phyloP scores from a whole-genome alignment of 2,113 vertebrate genomes.

The Dolichotis patagonum region DNA sequence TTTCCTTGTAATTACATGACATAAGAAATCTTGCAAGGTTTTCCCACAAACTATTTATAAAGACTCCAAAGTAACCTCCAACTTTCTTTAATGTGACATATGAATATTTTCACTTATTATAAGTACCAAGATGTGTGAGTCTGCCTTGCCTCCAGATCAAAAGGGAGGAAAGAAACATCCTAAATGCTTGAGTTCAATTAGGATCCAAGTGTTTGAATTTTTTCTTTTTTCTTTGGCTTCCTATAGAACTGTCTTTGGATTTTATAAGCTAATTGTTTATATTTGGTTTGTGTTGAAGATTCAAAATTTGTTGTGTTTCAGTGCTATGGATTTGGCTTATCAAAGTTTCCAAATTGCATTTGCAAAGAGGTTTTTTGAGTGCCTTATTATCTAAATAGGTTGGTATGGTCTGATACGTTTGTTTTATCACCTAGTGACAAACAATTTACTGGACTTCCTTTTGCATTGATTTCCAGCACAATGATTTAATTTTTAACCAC shows the following conservation, averaged over 20 bases:
- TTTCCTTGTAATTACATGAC: neutral
- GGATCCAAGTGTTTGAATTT: neutral
- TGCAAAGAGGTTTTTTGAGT: neutral
- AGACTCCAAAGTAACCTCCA: neutral
- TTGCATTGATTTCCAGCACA: neutral
- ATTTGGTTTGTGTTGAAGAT: neutral
- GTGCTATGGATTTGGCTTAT: neutral
- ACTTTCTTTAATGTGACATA: neutral
- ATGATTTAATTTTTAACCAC: neutral
- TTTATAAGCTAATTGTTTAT: constrained; percentile 2
- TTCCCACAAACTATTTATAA: neutral
- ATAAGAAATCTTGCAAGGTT: neutral
- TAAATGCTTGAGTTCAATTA: neutral
- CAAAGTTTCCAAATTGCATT: neutral
- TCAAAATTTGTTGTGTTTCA: neutral
- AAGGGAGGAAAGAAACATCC: neutral
- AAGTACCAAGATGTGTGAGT: neutral
- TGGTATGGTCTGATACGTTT: neutral
- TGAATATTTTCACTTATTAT: neutral
- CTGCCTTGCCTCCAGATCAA: accelerated
- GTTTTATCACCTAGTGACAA: neutral
- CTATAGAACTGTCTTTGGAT: neutral
- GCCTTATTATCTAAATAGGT: neutral
- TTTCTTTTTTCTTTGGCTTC: neutral
- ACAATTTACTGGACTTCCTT: neutral